phyloP scores from a whole-genome alignment of 2,888 invertebrate genomes.

The Galeopsomyia nigrocyanea region DNA sequence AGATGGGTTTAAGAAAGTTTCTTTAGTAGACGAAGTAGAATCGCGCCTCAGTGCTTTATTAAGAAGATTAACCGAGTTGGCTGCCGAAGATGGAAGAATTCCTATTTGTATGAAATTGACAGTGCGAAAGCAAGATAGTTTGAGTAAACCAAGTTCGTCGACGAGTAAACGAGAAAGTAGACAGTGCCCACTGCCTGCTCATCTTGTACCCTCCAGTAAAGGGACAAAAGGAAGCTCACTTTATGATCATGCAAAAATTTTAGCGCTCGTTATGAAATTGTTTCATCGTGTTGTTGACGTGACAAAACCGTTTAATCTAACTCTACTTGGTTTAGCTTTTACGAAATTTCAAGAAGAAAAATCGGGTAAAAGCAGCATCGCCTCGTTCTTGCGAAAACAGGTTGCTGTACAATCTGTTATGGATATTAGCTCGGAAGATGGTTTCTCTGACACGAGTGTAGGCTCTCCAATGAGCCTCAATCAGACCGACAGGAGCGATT shows the following conservation, averaged over 20 bases:
- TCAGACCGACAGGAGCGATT: conserved; percentile 56
- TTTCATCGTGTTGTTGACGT: conserved; percentile 82
- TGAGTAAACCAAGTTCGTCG: conserved; percentile 70
- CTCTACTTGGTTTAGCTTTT: conserved; percentile 84
- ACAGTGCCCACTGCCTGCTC: conserved; percentile 73
- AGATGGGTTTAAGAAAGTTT: conserved; percentile 82
- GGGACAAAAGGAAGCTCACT: conserved; percentile 66
- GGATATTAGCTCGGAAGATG: conserved; percentile 64
- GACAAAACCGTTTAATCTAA: conserved; percentile 83
- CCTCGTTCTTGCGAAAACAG: conserved; percentile 82
- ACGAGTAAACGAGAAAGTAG: conserved; percentile 81
- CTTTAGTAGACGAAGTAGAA: conserved; percentile 80
- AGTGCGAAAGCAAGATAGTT: conserved; percentile 79
- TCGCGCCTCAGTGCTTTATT: conserved; percentile 79
- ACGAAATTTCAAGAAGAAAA: conserved; percentile 82
- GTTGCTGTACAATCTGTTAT: conserved; percentile 82
- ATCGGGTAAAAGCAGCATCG: conserved; percentile 79
- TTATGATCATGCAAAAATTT: conserved; percentile 75
- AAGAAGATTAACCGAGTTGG: conserved; percentile 78
- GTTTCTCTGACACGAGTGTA: conserved; percentile 67
- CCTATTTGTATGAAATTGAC: conserved; percentile 83
- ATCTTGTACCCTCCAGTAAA: conserved; percentile 75
- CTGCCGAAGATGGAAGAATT: conserved; percentile 83
- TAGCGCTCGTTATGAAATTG: conserved; percentile 80
- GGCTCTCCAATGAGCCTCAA: conserved; percentile 66